Evolutionary conservation across 2,888 invertebrate species (phyloP).

Genomic region (Hyalella azteca): DNA sequence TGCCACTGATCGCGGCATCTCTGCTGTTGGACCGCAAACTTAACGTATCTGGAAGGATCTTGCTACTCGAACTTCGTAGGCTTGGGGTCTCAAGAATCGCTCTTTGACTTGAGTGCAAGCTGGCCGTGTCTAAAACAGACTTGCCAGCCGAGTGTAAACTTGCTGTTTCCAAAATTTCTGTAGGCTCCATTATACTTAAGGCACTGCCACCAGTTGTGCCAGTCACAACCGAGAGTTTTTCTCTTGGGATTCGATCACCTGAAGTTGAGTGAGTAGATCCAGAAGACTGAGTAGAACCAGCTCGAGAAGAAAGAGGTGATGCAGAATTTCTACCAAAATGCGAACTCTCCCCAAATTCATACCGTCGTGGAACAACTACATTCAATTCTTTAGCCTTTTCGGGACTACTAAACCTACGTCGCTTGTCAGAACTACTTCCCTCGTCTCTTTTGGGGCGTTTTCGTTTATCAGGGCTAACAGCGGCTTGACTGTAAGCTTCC

Average conservation of each 20-base stretch:
- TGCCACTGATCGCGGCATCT: neutral
- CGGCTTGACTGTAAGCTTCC: conserved; percentile 53
- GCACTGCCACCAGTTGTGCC: conserved; percentile 56
- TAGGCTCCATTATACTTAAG: conserved; percentile 45
- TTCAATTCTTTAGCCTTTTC: conserved; percentile 45
- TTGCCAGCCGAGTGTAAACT: conserved; percentile 20
- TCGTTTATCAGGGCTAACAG: conserved; percentile 54
- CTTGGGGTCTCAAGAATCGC: conserved; percentile 7
- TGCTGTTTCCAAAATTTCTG: conserved; percentile 33
- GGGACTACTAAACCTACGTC: conserved; percentile 56
- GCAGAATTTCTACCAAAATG: neutral
- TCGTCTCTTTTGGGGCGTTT: conserved; percentile 53
- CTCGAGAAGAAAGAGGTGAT: neutral
- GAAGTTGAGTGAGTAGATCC: conserved; percentile 50
- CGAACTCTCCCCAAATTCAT: conserved; percentile 29
- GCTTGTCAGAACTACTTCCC: conserved; percentile 49
- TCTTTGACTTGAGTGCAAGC: conserved; percentile 15
- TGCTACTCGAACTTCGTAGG: conserved; percentile 20
- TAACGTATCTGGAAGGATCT: neutral
- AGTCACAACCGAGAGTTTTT: conserved; percentile 55
- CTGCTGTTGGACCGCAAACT: conserved; percentile 20
- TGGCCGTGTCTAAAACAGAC: conserved; percentile 4
- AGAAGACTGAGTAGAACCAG: conserved; percentile 51
- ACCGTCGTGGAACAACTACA: conserved; percentile 34
- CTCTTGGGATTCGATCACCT: conserved; percentile 50